These are phyloP conservation scores for Hirtodrosophila duncani DNA, from an alignment of 2,888 invertebrate species.

Conservation along the genomic window DNA sequence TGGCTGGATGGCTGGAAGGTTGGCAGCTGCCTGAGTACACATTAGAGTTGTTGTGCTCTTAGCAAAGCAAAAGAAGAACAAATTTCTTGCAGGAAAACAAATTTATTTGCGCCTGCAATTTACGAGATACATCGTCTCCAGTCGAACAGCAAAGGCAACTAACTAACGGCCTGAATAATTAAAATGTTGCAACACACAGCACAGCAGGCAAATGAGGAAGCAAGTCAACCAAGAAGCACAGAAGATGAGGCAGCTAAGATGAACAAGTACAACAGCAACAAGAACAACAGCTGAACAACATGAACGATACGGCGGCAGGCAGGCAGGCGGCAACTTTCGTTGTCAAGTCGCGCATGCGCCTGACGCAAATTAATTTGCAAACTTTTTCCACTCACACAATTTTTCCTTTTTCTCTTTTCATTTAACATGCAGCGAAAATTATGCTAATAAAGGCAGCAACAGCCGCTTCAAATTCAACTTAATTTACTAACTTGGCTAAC, in stretches of 20 bases:
- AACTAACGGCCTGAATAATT: slow-evolving; percentile 66
- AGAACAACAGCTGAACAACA: slow-evolving; percentile 12
- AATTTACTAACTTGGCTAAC: slow-evolving; percentile 46
- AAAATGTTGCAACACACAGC: slow-evolving; percentile 64
- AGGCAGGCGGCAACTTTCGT: slow-evolving; percentile 48
- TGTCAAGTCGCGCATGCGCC: slow-evolving; percentile 66
- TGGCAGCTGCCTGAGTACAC: no score
- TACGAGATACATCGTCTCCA: slow-evolving; percentile 30
- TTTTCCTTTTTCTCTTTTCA: neutral
- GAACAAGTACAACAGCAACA: slow-evolving; percentile 16
- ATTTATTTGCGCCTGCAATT: slow-evolving; percentile 70
- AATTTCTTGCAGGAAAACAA: slow-evolving; percentile 66
- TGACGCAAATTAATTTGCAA: slow-evolving; percentile 61
- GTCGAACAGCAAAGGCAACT: slow-evolving; percentile 16
- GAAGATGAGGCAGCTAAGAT: slow-evolving; percentile 18
- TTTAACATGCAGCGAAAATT: slow-evolving; percentile 43
- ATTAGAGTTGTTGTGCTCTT: no score
- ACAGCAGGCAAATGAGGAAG: slow-evolving; percentile 61
- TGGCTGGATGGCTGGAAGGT: no score
- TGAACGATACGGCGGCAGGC: no score
- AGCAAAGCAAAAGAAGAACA: no score
- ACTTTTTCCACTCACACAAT: slow-evolving; percentile 10
- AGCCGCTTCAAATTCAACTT: slow-evolving; percentile 22
- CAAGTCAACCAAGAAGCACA: slow-evolving; percentile 27
- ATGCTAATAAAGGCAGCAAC: slow-evolving; percentile 38